Conservation (phyloP, 2,888 invertebrate species). For the Sympetrum striolatum region DNA sequence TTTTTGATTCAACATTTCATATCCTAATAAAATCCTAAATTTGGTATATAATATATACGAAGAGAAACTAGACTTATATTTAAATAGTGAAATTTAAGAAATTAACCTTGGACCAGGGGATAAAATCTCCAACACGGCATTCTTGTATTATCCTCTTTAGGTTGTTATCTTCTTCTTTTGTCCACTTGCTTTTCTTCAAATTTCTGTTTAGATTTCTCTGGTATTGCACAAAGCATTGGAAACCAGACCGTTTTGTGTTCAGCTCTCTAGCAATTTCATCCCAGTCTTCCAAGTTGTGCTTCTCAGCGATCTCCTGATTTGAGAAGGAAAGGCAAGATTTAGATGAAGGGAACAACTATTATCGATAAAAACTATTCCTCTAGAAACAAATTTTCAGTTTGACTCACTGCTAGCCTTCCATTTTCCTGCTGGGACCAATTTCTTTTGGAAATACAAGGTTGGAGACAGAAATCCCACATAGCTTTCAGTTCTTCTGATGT, state of each 20-base stretch:
- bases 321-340: background rate
- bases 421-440: constrained; percentile 1
- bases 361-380: background rate
- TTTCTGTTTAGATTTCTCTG: constrained; percentile 47
- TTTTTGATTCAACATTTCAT: no score
- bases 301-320: background rate
- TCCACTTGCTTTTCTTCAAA: constrained; percentile 54
- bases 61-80: background rate
- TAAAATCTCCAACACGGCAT: constrained; percentile 54
- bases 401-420: background rate
- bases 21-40: no score
- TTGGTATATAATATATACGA: no score
- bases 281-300: constrained; percentile 49
- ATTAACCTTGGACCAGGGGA: constrained; percentile 56
- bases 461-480: constrained; percentile 24
- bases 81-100: background rate
- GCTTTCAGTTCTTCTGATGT: constrained; percentile 25
- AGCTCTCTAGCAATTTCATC: constrained; percentile 50
- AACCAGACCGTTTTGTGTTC: constrained; percentile 48
- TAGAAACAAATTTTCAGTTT: background rate
- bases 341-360: background rate
- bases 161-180: constrained; percentile 57
- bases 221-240: constrained; percentile 50
- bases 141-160: constrained; percentile 56
- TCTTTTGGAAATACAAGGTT: background rate